Evolutionary conservation across 1,140 invertebrate species (phyloP), one percentile per base, ranked within the genome.

Genomic region (Solen grandis): DNA sequence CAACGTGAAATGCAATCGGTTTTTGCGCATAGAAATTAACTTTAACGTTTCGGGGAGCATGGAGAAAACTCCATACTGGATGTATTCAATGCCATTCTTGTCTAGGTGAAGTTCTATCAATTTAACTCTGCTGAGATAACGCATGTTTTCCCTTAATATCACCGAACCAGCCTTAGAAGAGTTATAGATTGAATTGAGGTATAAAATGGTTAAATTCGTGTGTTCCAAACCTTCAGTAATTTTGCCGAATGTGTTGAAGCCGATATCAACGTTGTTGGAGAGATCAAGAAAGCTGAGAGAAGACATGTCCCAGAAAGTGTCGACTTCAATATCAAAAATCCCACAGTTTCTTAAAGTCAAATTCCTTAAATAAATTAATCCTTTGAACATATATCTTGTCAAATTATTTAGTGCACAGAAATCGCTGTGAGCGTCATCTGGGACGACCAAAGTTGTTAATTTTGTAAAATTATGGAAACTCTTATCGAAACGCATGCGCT

Each of bases 41-140:
- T 66, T 52, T 31, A 76, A 41, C n/a, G 74, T 52, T 13, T 25
- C 36, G 16, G 60, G 74, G 38, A 66, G 41, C 38, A 38, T 52
- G 19, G n/a, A 1, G 35, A 76, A 65, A 19, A 76, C 46, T 14
- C 62, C 62, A 54, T 65, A 55, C n/a, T 50, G 36, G 22, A 65
- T 31, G 27, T 35, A 66, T 57, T 66, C 74, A 29, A 76, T 76
- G 16, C 60, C 60, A 31, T 76, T 76, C 19, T 55, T 33, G 38
- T 66, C 46, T 62, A 76, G 65, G 16, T 76, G 29, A 19, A 76
- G 10, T 66, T 76, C 74, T n/a, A 36, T 65, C 3, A 76, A 41
- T 5, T 65, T 35, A 22, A 66, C 38, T 29, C 62, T 35, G 16
- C 50, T 4, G 54, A 76, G 29, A 29, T 76, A 63, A n/a, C 35